These are phyloP conservation scores for Tachina grossa DNA, from an alignment of 2,888 invertebrate species.

Conservation along the genomic window DNA sequence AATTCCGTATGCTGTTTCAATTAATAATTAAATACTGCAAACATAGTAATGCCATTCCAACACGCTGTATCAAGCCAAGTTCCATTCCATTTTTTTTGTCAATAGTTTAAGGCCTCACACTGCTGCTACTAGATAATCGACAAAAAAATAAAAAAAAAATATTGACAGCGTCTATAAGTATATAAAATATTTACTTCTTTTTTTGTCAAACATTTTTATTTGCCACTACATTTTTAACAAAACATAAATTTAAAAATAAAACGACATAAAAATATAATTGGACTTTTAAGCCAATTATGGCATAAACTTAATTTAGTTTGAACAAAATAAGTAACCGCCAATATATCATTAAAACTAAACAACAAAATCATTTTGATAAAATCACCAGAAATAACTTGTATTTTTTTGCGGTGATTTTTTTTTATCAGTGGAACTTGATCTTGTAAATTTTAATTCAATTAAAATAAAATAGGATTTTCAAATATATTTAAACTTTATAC, in stretches of 20 bases:
- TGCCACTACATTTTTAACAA: conserved; percentile 7
- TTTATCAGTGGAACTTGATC: conserved; percentile 45
- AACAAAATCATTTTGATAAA: not conserved
- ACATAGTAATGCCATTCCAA: not conserved
- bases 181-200: not conserved
- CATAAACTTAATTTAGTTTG: conserved; percentile 46
- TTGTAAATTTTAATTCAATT: conserved; percentile 50
- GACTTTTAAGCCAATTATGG: conserved; percentile 69
- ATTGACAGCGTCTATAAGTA: conserved; percentile 30
- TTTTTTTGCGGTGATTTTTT: not conserved
- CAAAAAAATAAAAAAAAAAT: conserved; percentile 24
- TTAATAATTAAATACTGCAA: not conserved
- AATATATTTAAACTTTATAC: not conserved
- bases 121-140: conserved; percentile 40
- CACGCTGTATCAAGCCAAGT: not conserved
- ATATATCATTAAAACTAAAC: conserved; percentile 32
- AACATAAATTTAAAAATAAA: conserved; percentile 47
- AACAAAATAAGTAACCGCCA: conserved; percentile 16
- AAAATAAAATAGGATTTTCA: conserved; percentile 2
- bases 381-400: conserved; percentile 15
- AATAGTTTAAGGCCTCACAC: not conserved
- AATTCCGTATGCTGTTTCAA: not conserved
- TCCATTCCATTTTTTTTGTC: not conserved
- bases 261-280: conserved; percentile 64
- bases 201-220: not conserved